Base-by-base conservation (phyloP, 1,140 invertebrate species). In the Lutraria rhynchaena region DNA sequence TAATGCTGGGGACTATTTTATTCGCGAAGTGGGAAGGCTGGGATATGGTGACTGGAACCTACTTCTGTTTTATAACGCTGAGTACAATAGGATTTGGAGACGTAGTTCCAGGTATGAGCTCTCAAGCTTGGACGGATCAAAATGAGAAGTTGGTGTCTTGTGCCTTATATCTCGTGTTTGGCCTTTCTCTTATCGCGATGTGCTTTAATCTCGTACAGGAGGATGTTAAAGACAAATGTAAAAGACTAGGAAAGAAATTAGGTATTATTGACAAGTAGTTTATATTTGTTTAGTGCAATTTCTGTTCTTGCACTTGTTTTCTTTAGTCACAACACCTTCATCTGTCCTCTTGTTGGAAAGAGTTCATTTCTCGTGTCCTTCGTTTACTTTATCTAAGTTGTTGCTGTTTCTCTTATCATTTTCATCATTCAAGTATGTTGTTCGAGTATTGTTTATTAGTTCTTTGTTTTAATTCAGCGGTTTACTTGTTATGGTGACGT, bases 151-250 rank as follows among this genome's bases (percentile, higher is more conserved):
- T 91, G 17, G 89, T 91, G 22, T 81, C 91, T 1, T 91, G 91
- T 77, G 89, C 90, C 0, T 60, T 92, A 33, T 92, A 92, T 77
- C 86, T 92, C 24, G 96, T 99, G 93, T 94, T 99, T 69, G 98
- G 99, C 29, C 98, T 99, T 95, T 98, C 98, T 0, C 93, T 99
- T 0, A 97, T 99, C 60, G 98, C 98, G 84, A 99, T 99, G 98
- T 99, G 98, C 93, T 99, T 99, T 93, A 99, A 99, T 94, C 94
- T 99, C 35, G 98, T 98, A 96, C 97, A 98, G 94, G 96, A 98
- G 91, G 96, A 98, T 91, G 95, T 98, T 0, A 90, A 90, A 78
- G 87, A 84, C 22, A 98, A 97, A 91, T 95, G 97, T 85, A 94
- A 95, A 63, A 94, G 94, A 27, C 92, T 96, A 13, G 90, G 89